phyloP scores from a whole-genome alignment of 2,888 invertebrate genomes.

The Volucella bombylans region DNA sequence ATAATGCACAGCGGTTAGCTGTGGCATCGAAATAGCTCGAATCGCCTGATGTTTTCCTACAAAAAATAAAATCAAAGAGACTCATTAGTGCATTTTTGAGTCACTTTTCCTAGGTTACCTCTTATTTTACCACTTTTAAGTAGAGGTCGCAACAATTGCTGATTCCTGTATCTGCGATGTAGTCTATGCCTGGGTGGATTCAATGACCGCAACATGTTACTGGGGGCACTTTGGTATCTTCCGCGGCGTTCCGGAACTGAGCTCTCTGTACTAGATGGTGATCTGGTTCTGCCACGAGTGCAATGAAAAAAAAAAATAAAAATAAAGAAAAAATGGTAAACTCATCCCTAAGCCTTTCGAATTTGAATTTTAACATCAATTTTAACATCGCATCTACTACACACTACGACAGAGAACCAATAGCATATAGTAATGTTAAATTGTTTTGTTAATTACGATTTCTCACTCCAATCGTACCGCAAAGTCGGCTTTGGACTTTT shows the following conservation, averaged over 20 bases:
- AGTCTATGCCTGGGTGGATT: slow-evolving; percentile 21
- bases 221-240: slow-evolving; percentile 53
- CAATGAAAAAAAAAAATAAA: slow-evolving; percentile 7
- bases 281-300: slow-evolving; percentile 29
- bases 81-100: too few relatives aligned
- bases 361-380: slow-evolving; percentile 37
- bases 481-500: slow-evolving; percentile 73
- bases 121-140: slow-evolving; percentile 63
- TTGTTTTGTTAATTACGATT: slow-evolving; percentile 74
- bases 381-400: slow-evolving; percentile 65
- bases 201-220: slow-evolving; percentile 56
- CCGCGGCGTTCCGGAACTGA: slow-evolving; percentile 21
- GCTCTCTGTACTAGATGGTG: slow-evolving; percentile 32
- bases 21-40: slow-evolving; percentile 31
- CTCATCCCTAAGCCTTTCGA: slow-evolving; percentile 20
- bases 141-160: slow-evolving; percentile 55
- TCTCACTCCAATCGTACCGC: slow-evolving; percentile 76
- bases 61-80: background rate
- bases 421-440: slow-evolving; percentile 68
- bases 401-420: slow-evolving; percentile 67
- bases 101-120: background rate
- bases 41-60: slow-evolving; percentile 59
- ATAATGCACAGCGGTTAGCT: slow-evolving; percentile 79
- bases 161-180: slow-evolving; percentile 40
- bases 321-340: slow-evolving; percentile 16